Evolutionary conservation across 2,797 vertebrate genomes (phyloP), one percentile per base, ranked within the genome.

Genomic region (Schizopygopsis pylzovi): DNA sequence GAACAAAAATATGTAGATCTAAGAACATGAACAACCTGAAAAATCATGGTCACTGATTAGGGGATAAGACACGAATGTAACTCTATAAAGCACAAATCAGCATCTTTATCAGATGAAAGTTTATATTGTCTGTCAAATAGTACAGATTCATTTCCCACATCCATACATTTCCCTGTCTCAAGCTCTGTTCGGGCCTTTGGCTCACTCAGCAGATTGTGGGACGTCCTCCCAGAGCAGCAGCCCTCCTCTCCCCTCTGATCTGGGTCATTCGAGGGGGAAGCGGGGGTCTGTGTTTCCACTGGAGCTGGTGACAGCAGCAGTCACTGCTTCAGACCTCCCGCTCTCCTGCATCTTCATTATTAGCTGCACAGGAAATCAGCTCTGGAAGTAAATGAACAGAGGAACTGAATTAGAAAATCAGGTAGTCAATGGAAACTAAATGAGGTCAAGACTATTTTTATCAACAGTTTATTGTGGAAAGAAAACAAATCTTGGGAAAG

Each of bases 141-240:
- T 59, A 49, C 22, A 49, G 54, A 78, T 77, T 39, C 12, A 59
- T 78, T 52, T 70, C 52, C 39, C 81, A 79, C 81, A 79, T 78
- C 65, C 73, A 67, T 59, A 80, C 83, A 43, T 75, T 13, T 73
- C 52, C 49, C 54, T 43, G 49, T 56, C 87, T 33, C 45, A 81
- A 83, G 83, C 63, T 71, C 49, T 45, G 11, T 49, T 67, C 20
- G 25, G 41, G 49, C 20, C 39, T 37, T 81, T 82, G 87, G 92
- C 77, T 77, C 83, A 78, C 81, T 84, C 91, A 91, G 90, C 84
- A 91, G 67, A 47, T 89, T 82, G 91, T 88, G 91, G 93, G 93
- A 93, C 91, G 79, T 87, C 89, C 87, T 92, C 91, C 93, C 92
- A 88, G 92, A 91, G 91, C 89, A 90, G 89, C 89, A 90, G 90